Conservation (phyloP, 2,888 invertebrate genomes). For the Camptogramma bilineatum region DNA sequence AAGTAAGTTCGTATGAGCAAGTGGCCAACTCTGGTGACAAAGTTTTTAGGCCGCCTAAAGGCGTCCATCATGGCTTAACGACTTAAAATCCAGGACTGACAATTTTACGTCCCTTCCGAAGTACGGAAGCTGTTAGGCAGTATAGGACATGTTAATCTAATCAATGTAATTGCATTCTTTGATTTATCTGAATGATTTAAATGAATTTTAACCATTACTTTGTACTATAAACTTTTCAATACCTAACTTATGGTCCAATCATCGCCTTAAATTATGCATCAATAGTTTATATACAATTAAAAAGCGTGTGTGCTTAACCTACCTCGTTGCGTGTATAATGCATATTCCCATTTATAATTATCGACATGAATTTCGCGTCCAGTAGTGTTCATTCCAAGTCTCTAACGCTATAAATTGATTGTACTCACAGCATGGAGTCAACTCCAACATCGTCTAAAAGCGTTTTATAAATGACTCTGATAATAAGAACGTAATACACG, state of each 20-base stretch:
- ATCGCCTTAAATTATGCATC: background rate
- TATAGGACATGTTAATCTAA: too few relatives aligned
- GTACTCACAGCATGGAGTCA: slow-evolving; percentile 71
- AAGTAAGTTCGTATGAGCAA: too few relatives aligned
- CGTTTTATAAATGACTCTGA: slow-evolving; percentile 66
- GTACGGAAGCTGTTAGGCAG: too few relatives aligned
- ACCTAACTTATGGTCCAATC: background rate
- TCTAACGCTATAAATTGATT: slow-evolving; percentile 77
- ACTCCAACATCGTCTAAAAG: slow-evolving; percentile 69
- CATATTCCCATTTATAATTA: slow-evolving; percentile 2
- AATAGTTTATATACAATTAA: background rate
- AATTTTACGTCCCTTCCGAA: too few relatives aligned
- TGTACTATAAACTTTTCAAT: background rate
- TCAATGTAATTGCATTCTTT: too few relatives aligned
- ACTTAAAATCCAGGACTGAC: too few relatives aligned
- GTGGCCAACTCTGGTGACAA: too few relatives aligned
- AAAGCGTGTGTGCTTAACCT: background rate
- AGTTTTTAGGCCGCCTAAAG: too few relatives aligned
- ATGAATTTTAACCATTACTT: background rate
- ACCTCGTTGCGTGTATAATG: background rate
- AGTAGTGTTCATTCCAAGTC: slow-evolving; percentile 30
- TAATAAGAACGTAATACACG: slow-evolving; percentile 51
- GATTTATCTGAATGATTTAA: background rate
- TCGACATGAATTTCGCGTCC: slow-evolving; percentile 22
- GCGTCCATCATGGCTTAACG: too few relatives aligned